Evolutionary conservation across 2,888 invertebrate genomes (phyloP), one percentile per base, ranked within the genome.

Genomic region (Lithophane ornitopus): DNA sequence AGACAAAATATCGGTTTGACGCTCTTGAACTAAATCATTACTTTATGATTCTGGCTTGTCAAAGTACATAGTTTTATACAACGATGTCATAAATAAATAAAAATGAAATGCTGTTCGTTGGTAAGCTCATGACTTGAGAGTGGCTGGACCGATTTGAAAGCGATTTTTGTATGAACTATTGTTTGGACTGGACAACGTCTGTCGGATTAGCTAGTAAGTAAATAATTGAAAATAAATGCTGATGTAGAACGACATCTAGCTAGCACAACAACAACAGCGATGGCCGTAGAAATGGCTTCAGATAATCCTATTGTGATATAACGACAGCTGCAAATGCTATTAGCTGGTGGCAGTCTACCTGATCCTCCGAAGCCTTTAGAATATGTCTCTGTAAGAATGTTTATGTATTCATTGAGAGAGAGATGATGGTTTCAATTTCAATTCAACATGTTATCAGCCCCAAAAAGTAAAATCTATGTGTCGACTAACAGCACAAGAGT

Each of bases 241-340:
- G 6, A 0, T 61, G 11, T 7, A 72, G 14, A 14, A 59, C 39
- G 12, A 28, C n/a, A 49, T 16, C 34, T 39, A 41, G 19, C 39
- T 54, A 41, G n/a, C 28, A 66, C 41, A 41, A 49, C 22, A n/a
- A 44, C 0, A 12, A 19, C 56, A 69, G 49, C 34, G 70, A 62
- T 49, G 11, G 19, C 8, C 22, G n/a, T 16, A 63, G 58, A 74
- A 80, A 80, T 58, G 80, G 78, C 78, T 80, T 74, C 78, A 22
- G 52, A 19, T 80, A 68, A 79, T 79, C 75, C 67, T 63, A 80
- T 74, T 80, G 28, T 28, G 62, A 39, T 68, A 62, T 52, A 68
- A 74, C 14, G 56, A 63, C 9, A 19, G 9, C 44, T 44, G 75
- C 41, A 67, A 79, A 79, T 58, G 2, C 49, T 58, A 67, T 80